phyloP scores from a whole-genome alignment of 1,140 invertebrate genomes.

The Triops longicaudatus region DNA sequence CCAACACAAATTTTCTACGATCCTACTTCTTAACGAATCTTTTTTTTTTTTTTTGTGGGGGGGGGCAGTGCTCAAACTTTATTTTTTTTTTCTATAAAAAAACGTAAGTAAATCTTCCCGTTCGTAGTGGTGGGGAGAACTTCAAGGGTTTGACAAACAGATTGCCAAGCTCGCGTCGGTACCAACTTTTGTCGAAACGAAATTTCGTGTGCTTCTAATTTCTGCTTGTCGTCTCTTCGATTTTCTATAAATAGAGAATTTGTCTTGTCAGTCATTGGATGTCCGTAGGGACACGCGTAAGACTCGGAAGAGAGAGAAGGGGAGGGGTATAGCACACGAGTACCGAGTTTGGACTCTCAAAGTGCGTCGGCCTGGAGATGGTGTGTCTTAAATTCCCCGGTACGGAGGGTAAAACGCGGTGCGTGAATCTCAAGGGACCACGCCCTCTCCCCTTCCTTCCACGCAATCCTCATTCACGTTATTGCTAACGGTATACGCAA shows the following conservation, averaged over 20 bases:
- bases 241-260: slow-evolving; percentile 9
- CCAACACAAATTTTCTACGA: too few species aligned
- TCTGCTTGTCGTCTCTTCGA: neutral
- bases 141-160: too few species aligned
- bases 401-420: neutral
- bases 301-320: neutral
- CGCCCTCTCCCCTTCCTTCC: neutral
- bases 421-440: slow-evolving; percentile 9
- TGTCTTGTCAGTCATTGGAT: slow-evolving; percentile 12
- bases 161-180: too few species aligned
- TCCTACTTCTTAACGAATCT: too few species aligned
- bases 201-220: neutral
- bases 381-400: too few species aligned
- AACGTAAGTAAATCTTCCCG: too few species aligned
- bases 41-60: too few species aligned
- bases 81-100: too few species aligned
- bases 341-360: neutral
- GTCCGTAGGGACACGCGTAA: neutral
- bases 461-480: slow-evolving; percentile 6
- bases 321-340: neutral
- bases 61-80: too few species aligned
- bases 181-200: neutral
- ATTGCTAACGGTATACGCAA: neutral
- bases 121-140: too few species aligned
- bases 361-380: too few species aligned